A percentile compares a stretch with the other conserved stretches of the same genome.
phyloP scores from a whole-genome alignment of 2,888 invertebrate species.

The Parnassius mnemosyne region DNA sequence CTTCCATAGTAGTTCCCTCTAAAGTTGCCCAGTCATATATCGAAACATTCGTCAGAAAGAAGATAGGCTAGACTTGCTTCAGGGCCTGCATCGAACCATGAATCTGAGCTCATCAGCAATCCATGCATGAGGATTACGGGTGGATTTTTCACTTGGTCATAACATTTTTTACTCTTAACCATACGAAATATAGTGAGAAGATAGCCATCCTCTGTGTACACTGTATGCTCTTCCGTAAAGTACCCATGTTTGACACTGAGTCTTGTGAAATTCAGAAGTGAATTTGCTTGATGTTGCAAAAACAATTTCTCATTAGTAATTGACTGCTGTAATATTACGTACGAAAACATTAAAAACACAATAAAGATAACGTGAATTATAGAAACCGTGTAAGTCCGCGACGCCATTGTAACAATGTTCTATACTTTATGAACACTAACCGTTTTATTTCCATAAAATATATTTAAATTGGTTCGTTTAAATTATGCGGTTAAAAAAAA shows the following conservation, averaged over 20 bases:
- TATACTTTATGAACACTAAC: too few species aligned
- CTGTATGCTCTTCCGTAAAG: constrained; percentile 48
- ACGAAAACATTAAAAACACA: too few species aligned
- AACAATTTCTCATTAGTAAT: too few species aligned
- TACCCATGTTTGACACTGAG: constrained; percentile 42
- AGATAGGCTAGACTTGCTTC: constrained; percentile 42
- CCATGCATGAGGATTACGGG: constrained; percentile 65
- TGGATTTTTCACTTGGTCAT: constrained; percentile 32
- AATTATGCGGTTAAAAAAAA: too few species aligned
- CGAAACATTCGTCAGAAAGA: constrained; percentile 42
- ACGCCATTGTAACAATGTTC: too few species aligned
- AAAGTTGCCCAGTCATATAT: constrained; percentile 51
- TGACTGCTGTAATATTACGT: background rate
- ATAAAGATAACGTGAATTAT: too few species aligned
- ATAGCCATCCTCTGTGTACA: constrained; percentile 60
- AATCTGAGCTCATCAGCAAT: constrained; percentile 54
- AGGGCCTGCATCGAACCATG: constrained; percentile 59
- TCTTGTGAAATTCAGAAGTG: constrained; percentile 3
- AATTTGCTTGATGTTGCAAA: too few species aligned
- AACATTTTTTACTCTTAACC: constrained; percentile 41
- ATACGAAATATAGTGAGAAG: constrained; percentile 53
- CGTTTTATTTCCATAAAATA: too few species aligned
- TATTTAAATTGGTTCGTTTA: too few species aligned
- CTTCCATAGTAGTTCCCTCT: constrained; percentile 72
- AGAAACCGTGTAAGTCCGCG: too few species aligned